Base-by-base conservation (phyloP, 2,113 vertebrate species). In the Eurystomus gularis region DNA sequence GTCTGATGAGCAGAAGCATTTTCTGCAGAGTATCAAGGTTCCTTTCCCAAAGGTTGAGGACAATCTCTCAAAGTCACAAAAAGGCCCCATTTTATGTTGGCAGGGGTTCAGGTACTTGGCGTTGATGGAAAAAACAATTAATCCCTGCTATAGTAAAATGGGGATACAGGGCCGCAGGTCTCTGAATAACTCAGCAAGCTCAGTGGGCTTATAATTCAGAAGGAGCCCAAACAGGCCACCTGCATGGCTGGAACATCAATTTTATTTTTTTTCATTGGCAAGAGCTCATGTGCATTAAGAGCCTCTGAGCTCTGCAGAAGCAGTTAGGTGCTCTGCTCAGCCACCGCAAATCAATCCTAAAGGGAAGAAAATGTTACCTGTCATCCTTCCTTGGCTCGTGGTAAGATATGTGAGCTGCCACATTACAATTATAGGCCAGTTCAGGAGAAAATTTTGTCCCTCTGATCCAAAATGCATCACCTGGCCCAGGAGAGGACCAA, bases 271-370 rank as follows among this genome's bases (percentile, higher is more conserved):
- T 89, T 58, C 35, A 49, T 54, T 95, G 86, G 83, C 88, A 90
- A 71, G 90, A 89, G 31, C 19, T 92, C 20, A 7, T 72, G 52
- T 1, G 1, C 31, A 16, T 80, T 78, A 79, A 68, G 25, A 71
- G 61, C 24, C 65, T 88, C 57, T 52, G 55, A 65, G 65, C 69
- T 90, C 86, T 94, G 90, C 66, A 94, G 66, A 93, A 95, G 54
- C 61, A 84, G 44, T 90, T 72, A 92, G n/a, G 37, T 84, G n/a
- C 46, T 82, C 40, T 85, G 65, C 46, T 6, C 49, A 87, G 73
- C 25, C 51, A 49, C 24, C 5, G 20, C 37, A 68, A 65, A 82
- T 49, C 73, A 54, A 4, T 72, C 28, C 37, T 39, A 69, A 86
- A 42, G n/a, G 25, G 51, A 5, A 46, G 60, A 85, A 75, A 48